Base-by-base conservation (phyloP, 2,113 vertebrate species). In the Gnathonemus longibarbis region DNA sequence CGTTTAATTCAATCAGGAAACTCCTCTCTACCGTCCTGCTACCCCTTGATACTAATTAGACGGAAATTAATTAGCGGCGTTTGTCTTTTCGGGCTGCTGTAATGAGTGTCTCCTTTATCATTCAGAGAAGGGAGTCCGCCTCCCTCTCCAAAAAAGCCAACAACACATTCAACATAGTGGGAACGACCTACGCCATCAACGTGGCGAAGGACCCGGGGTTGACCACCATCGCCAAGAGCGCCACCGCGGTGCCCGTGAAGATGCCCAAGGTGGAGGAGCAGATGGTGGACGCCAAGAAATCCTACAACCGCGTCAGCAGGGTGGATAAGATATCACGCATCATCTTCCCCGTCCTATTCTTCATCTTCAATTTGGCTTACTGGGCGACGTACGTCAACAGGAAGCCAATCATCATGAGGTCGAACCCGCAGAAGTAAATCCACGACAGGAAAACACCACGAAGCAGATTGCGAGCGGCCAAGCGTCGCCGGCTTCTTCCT, bases 291-390 rank as follows among this genome's bases (percentile, higher is more conserved):
- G 97, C 96, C 92, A 98, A 96, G 93, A 99, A 99, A 94, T 98
- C 98, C 35, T 99, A 99, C 96, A 99, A 99, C 95, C 99, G 98
- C 0, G 98, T 99, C 95, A 99, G 98, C 97, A 99, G 98, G 96
- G 98, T 99, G 94, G 98, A 99, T 96, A 99, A 99, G 96, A 98
- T 99, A 93, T 99, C 98, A 0, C 98, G 98, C 94, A 99, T 99
- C 89, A 97, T 99, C 93, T 99, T 99, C 94, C 98, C 98, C 1
- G 96, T 99, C 87, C 96, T 99, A 88, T 99, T 99, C 95, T 98
- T 98, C 94, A 98, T 99, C 93, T 99, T 99, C 95, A 99, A 99
- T 93, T 92, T 99, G 90, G 98, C 97, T 89, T 99, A 99, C 95
- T 99, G 98, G 98, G 98, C 97, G 88, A 99, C 98, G 0, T 99